Evolutionary conservation across 1,140 invertebrate genomes (phyloP).

Genomic region (Drosophila yakuba): DNA sequence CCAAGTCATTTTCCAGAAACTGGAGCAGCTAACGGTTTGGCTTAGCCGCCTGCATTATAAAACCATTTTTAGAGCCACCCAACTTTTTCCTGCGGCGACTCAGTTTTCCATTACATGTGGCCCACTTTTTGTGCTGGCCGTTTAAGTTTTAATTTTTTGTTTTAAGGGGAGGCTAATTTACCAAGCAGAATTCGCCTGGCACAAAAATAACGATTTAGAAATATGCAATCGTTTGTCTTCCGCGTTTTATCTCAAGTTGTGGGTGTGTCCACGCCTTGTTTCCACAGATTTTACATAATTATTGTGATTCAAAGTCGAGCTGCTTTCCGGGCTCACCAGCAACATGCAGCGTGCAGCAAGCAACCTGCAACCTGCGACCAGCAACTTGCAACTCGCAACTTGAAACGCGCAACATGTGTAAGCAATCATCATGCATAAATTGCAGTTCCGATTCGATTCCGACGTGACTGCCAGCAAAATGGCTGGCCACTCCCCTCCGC

Average conservation of each 20-base stretch:
- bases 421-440: slow-evolving; percentile 49
- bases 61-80: slow-evolving; percentile 30
- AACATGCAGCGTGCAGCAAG: neutral
- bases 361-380: slow-evolving; percentile 1
- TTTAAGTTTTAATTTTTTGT: neutral
- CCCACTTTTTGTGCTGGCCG: slow-evolving; percentile 6
- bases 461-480: slow-evolving; percentile 47
- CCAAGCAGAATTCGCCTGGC: slow-evolving; percentile 9
- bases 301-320: slow-evolving; percentile 67
- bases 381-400: slow-evolving; percentile 19
- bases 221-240: slow-evolving; percentile 42
- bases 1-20: slow-evolving; percentile 45
- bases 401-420: slow-evolving; percentile 38
- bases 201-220: neutral
- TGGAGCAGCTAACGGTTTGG: slow-evolving; percentile 64
- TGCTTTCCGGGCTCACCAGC: slow-evolving; percentile 37
- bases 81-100: slow-evolving; percentile 14
- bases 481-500: slow-evolving; percentile 22
- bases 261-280: slow-evolving; percentile 55
- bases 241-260: slow-evolving; percentile 51
- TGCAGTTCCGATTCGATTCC: slow-evolving; percentile 48
- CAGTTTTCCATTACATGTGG: neutral
- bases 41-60: slow-evolving; percentile 20
- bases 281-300: slow-evolving; percentile 66
- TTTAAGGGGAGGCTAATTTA: slow-evolving; percentile 7